These are phyloP conservation scores for Ommatoiulus sabulosus DNA, from an alignment of 2,888 invertebrate genomes.

Conservation along the genomic window DNA sequence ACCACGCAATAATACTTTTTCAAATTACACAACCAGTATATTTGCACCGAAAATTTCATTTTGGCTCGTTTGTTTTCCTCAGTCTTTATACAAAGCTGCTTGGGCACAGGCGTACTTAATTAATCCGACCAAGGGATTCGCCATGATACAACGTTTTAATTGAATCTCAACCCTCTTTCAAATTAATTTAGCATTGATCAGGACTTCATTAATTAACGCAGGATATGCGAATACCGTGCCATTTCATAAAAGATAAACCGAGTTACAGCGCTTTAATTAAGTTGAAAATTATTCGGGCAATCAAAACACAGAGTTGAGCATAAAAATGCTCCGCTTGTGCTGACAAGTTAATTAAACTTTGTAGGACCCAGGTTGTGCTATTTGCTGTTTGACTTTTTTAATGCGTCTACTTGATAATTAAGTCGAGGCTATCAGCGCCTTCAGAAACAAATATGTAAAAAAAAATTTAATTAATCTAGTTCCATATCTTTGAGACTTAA, in stretches of 20 bases:
- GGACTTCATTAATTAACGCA: conserved; percentile 30
- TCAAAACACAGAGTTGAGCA: background rate
- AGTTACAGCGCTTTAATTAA: conserved; percentile 24
- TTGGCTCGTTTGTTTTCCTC: background rate
- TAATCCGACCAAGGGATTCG: conserved; percentile 16
- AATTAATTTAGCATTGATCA: conserved; percentile 18
- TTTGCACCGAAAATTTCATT: background rate
- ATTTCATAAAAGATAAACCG: conserved; percentile 30
- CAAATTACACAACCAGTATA: background rate
- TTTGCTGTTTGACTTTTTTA: background rate
- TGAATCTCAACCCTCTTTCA: conserved; percentile 14
- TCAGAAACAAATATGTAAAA: background rate
- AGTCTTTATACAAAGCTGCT: background rate
- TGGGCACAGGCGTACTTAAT: background rate
- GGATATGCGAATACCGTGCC: background rate
- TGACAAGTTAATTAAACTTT: conserved; percentile 28
- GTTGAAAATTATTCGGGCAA: conserved; percentile 23
- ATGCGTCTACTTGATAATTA: conserved; percentile 23
- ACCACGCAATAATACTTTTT: background rate
- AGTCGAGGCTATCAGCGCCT: background rate
- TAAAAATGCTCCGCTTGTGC: background rate
- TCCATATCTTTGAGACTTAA: background rate
- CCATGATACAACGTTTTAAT: conserved; percentile 22
- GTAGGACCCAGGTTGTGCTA: background rate
- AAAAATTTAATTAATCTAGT: conserved; percentile 32